Conservation (phyloP, 2,797 vertebrate species). For the Scomberomorus guttatus region DNA sequence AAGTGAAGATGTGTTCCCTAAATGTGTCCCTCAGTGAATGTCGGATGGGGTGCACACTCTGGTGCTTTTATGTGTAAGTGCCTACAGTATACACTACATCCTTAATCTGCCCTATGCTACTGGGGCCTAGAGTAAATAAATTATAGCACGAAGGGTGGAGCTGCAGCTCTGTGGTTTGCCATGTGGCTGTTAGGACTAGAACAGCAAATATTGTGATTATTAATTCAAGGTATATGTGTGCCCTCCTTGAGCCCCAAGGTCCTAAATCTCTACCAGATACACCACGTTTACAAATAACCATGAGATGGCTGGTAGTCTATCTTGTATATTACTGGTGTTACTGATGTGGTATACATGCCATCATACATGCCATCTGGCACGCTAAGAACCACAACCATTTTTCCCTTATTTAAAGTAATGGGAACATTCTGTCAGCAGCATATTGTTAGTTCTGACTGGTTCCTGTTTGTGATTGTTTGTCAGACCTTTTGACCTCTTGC, state of each 20-base stretch:
- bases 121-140: neutral
- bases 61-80: neutral
- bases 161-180: neutral
- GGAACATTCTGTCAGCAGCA: constrained; percentile 58
- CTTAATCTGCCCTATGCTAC: neutral
- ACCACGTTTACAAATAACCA: constrained; percentile 2
- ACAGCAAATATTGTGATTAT: neutral
- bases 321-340: constrained; percentile 19
- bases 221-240: constrained; percentile 5
- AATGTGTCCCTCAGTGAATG: neutral
- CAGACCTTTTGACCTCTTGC: constrained; percentile 66
- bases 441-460: constrained; percentile 57
- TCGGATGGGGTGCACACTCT: no score
- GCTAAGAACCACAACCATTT: constrained; percentile 10
- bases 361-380: neutral
- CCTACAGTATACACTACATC: no score
- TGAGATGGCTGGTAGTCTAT: neutral
- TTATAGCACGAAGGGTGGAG: neutral
- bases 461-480: constrained; percentile 66
- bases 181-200: neutral
- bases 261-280: neutral
- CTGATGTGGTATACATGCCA: neutral
- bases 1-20: neutral
- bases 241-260: neutral
- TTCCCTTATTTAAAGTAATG: constrained; percentile 23